phyloP scores from a whole-genome alignment of 2,113 vertebrate species.

The Clinocottus analis region DNA sequence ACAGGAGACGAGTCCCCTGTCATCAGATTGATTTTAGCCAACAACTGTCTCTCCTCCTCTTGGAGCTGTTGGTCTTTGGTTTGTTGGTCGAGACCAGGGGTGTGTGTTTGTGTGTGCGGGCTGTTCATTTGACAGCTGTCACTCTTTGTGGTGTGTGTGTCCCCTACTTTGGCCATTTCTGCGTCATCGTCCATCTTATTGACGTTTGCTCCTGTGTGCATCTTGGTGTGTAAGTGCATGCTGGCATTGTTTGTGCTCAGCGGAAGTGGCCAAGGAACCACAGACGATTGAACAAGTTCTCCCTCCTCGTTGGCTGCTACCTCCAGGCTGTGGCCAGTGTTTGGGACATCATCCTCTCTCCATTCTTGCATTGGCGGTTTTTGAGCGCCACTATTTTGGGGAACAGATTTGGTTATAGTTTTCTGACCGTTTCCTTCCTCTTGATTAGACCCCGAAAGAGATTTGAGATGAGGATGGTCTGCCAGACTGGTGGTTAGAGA shows the following conservation, averaged over 20 bases:
- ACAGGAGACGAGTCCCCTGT: constrained; percentile 51
- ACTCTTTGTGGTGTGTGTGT: background rate
- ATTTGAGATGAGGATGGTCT: background rate
- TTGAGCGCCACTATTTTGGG: background rate
- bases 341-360: constrained; percentile 10
- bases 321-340: constrained; percentile 11
- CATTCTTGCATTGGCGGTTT: constrained; percentile 16
- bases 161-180: background rate
- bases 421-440: constrained; percentile 41
- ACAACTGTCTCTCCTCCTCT: constrained; percentile 74
- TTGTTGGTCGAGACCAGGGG: background rate
- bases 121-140: background rate
- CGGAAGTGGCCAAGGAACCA: constrained; percentile 65
- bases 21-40: constrained; percentile 76
- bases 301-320: constrained; percentile 11
- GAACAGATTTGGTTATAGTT: background rate
- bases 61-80: constrained; percentile 57
- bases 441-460: constrained; percentile 42
- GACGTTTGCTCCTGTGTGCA: background rate
- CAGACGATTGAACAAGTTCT: constrained; percentile 50
- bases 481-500: constrained; percentile 13
- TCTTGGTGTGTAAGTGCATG: background rate
- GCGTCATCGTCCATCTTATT: background rate
- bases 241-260: constrained; percentile 2
- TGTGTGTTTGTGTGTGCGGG: background rate